These are phyloP conservation scores for Ceratoteleas bidentatus DNA, from an alignment of 1,140 invertebrate species.

Conservation along the genomic window DNA sequence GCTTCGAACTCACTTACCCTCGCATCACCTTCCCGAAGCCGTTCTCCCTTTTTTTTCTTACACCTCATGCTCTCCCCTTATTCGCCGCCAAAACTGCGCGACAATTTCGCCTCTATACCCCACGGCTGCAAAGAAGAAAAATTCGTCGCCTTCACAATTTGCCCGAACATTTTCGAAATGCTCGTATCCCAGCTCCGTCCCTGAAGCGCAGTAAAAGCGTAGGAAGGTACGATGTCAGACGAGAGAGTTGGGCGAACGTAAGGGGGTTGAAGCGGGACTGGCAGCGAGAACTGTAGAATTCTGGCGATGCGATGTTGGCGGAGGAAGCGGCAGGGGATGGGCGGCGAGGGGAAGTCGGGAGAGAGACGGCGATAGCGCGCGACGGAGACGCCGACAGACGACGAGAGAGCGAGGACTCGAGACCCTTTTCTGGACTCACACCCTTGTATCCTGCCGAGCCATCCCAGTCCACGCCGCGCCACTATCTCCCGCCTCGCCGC, in stretches of 20 bases:
- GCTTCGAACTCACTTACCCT: background rate
- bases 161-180: constrained; percentile 60
- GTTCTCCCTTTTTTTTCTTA: no score
- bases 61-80: no score
- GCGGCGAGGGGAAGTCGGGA: no score
- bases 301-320: constrained; percentile 66
- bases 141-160: constrained; percentile 29
- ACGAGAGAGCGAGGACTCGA: no score
- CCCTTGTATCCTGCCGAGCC: no score
- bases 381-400: no score
- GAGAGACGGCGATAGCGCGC: no score
- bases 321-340: constrained; percentile 48
- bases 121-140: constrained; percentile 10
- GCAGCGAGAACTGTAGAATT: constrained; percentile 68
- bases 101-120: background rate
- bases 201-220: constrained; percentile 68
- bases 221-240: constrained; percentile 70
- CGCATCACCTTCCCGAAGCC: no score
- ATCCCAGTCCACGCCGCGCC: no score
- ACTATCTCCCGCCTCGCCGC: no score
- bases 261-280: constrained; percentile 64
- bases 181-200: constrained; percentile 61
- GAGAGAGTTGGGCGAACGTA: constrained; percentile 67
- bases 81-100: background rate
- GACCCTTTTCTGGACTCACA: no score